Percentiles rank a stretch among this genome's conserved stretches.
phyloP scores from a whole-genome alignment of 2,888 invertebrate species.

The Drosophila lutescens region DNA sequence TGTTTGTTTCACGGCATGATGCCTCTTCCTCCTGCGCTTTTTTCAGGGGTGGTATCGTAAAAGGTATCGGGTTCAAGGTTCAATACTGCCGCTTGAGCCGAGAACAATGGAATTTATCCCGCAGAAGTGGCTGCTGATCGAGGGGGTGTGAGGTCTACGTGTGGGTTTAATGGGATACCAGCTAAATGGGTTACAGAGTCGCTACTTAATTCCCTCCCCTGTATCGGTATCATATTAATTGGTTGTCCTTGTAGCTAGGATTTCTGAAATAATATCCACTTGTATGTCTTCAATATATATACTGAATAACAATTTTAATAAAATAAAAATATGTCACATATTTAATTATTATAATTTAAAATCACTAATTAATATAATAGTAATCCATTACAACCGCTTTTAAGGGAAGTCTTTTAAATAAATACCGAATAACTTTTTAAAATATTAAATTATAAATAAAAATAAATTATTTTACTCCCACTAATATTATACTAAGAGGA shows the following conservation, averaged over 20 bases:
- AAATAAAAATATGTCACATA: too few relatives aligned
- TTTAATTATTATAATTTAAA: too few relatives aligned
- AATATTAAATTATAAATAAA: too few relatives aligned
- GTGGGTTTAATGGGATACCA: slow-evolving; percentile 23
- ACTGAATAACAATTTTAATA: too few relatives aligned
- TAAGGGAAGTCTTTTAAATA: too few relatives aligned
- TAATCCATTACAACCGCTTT: too few relatives aligned
- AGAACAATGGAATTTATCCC: slow-evolving; percentile 26
- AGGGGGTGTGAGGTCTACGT: slow-evolving; percentile 2
- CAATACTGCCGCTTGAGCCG: slow-evolving; percentile 19
- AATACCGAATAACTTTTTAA: too few relatives aligned
- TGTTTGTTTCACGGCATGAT: slow-evolving; percentile 41
- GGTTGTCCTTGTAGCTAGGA: background rate
- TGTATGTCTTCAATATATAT: too few relatives aligned
- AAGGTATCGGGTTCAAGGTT: slow-evolving; percentile 15
- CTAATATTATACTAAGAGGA: too few relatives aligned
- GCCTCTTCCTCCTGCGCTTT: slow-evolving; percentile 9
- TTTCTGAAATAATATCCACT: background rate
- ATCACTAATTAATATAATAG: too few relatives aligned
- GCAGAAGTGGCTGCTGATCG: slow-evolving; percentile 20
- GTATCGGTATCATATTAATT: slow-evolving; percentile 9
- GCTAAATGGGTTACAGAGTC: slow-evolving; percentile 24
- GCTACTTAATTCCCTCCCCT: slow-evolving; percentile 11
- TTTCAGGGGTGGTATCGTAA: slow-evolving; percentile 20
- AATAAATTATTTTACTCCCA: too few relatives aligned